A percentile compares a stretch with the other conserved stretches of the same genome.
phyloP scores from a whole-genome alignment of 2,888 invertebrate species.

The Minunthozetes semirufus region DNA sequence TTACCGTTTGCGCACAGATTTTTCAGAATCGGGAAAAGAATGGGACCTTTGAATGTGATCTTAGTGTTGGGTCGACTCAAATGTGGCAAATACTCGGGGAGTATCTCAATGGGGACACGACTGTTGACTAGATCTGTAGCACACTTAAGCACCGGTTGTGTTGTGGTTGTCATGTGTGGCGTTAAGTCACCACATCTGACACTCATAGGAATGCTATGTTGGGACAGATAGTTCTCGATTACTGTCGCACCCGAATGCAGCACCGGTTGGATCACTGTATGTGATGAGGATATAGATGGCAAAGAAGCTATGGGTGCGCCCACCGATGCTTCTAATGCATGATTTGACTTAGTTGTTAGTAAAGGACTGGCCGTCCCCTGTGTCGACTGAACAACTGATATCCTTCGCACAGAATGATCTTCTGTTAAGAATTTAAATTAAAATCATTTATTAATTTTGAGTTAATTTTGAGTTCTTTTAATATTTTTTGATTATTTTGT shows the following conservation, averaged over 20 bases:
- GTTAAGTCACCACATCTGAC: not conserved
- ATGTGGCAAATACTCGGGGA: constrained; percentile 38
- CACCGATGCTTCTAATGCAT: not conserved
- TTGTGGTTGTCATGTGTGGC: not conserved
- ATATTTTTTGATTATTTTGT: too few species aligned
- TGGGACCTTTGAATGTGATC: constrained; percentile 36
- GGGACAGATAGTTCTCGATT: constrained; percentile 17
- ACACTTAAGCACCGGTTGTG: constrained; percentile 14
- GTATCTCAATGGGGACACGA: constrained; percentile 32
- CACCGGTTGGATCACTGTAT: constrained; percentile 24
- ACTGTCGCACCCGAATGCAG: constrained; percentile 26
- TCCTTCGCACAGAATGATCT: constrained; percentile 3
- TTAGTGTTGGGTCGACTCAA: constrained; percentile 34
- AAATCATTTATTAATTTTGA: too few species aligned
- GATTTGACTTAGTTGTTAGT: constrained; percentile 14
- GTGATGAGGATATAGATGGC: not conserved
- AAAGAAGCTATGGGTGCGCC: not conserved
- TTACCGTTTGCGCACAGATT: constrained; percentile 3
- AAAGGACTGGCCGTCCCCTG: not conserved
- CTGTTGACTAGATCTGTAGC: constrained; percentile 4
- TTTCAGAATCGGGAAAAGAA: constrained; percentile 37
- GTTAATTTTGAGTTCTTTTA: not conserved
- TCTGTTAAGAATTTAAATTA: not conserved
- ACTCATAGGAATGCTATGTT: constrained; percentile 9
- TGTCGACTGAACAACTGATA: constrained; percentile 27